Percentiles rank a stretch among this genome's conserved stretches.
Conservation (phyloP, 2,797 vertebrate species). For the Syncerus caffer region DNA sequence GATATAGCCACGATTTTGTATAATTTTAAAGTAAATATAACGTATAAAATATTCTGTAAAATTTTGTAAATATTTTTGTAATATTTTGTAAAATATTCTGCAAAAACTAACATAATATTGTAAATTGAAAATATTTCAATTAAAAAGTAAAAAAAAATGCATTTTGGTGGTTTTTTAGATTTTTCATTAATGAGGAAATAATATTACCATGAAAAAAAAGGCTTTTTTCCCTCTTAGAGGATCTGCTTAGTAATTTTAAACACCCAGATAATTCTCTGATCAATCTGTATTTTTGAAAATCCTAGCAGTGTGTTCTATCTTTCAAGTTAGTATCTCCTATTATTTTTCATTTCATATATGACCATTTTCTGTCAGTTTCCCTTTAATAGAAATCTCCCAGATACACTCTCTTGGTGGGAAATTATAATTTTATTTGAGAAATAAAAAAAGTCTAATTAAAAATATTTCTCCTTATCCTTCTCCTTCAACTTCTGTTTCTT, state of each 20-base stretch:
- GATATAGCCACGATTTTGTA: background rate
- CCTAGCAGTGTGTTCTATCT: background rate
- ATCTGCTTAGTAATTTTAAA: background rate
- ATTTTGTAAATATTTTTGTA: background rate
- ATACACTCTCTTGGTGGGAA: background rate
- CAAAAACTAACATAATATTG: background rate
- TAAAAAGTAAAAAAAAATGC: background rate
- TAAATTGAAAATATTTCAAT: background rate
- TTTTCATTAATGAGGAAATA: background rate
- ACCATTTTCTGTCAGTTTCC: background rate
- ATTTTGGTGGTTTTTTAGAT: background rate
- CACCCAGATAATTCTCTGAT: background rate
- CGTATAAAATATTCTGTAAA: background rate
- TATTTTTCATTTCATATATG: background rate
- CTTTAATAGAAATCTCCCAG: background rate
- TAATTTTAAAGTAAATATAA: background rate
- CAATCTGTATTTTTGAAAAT: background rate
- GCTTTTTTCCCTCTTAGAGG: background rate
- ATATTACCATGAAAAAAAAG: background rate
- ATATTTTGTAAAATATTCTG: background rate
- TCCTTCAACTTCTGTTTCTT: accelerated
- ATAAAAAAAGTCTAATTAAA: background rate
- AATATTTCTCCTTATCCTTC: background rate
- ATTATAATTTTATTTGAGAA: background rate
- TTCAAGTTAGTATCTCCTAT: background rate